These are phyloP conservation scores for Drosophila ohnishii DNA, from an alignment of 1,140 invertebrate genomes.

Conservation along the genomic window DNA sequence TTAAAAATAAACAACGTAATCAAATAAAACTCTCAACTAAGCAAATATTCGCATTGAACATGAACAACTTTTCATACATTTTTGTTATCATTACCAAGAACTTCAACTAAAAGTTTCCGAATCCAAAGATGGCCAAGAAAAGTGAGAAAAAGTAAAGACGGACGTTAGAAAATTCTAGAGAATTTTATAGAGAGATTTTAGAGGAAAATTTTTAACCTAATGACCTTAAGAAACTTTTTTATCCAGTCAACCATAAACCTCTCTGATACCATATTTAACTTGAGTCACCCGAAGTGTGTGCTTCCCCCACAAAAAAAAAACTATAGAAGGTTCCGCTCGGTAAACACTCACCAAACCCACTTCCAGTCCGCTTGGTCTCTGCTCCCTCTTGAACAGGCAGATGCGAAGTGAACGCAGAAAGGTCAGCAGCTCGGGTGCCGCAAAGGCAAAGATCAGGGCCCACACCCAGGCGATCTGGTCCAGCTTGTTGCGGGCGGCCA, in stretches of 20 bases:
- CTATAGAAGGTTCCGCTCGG: no score
- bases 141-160: background rate
- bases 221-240: background rate
- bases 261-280: background rate
- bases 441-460: conserved; percentile 93
- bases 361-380: conserved; percentile 68
- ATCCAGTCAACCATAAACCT: no score
- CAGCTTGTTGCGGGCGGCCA: conserved; percentile 83
- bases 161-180: background rate
- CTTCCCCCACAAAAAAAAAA: background rate
- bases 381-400: conserved; percentile 91
- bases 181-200: background rate
- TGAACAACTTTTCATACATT: background rate
- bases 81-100: conserved; percentile 3
- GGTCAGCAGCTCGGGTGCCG: conserved; percentile 93
- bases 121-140: background rate
- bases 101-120: conserved; percentile 1
- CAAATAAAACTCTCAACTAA: conserved; percentile 5
- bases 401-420: conserved; percentile 92
- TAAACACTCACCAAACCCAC: conserved; percentile 84
- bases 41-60: background rate
- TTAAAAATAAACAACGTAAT: background rate
- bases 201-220: background rate
- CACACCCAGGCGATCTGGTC: conserved; percentile 96
- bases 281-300: conserved; percentile 5